Evolutionary conservation across 1,140 invertebrate genomes (phyloP).

Genomic region (Bursaphelenchus mucronatus): DNA sequence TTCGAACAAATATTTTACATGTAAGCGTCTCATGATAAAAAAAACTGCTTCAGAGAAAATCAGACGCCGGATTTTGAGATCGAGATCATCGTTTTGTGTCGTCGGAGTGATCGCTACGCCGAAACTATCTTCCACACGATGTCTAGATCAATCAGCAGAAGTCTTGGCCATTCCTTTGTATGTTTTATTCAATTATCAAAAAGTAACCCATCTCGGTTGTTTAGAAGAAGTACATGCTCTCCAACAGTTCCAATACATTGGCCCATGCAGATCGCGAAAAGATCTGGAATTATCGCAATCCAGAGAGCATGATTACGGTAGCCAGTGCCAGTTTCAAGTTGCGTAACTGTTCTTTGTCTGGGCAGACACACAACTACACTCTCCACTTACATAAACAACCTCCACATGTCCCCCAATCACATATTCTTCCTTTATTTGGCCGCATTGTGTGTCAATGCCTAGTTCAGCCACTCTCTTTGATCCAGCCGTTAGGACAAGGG

Average conservation of each 20-base stretch:
- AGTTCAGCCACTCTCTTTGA: slow-evolving; percentile 30
- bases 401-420: slow-evolving; percentile 15
- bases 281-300: slow-evolving; percentile 36
- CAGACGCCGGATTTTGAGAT: slow-evolving; percentile 29
- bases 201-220: slow-evolving; percentile 1
- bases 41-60: slow-evolving; percentile 29
- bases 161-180: slow-evolving; percentile 30
- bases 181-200: slow-evolving; percentile 4
- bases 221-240: slow-evolving; percentile 29
- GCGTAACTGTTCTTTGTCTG: slow-evolving; percentile 30
- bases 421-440: slow-evolving; percentile 33
- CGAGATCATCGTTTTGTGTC: slow-evolving; percentile 31
- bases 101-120: slow-evolving; percentile 32
- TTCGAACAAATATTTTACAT: slow-evolving; percentile 36
- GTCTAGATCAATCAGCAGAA: slow-evolving; percentile 30
- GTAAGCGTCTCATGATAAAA: neutral
- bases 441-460: slow-evolving; percentile 25
- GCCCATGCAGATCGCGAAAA: slow-evolving; percentile 28
- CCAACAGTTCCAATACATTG: slow-evolving; percentile 18
- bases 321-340: slow-evolving; percentile 22
- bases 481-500: slow-evolving; percentile 26
- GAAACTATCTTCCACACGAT: slow-evolving; percentile 26
- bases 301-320: slow-evolving; percentile 30
- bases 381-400: slow-evolving; percentile 20
- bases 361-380: slow-evolving; percentile 32